A percentile compares a stretch with the other conserved stretches of the same genome.
Conservation (phyloP, 2,888 invertebrate genomes). For the Lacanobia wlatinum region DNA sequence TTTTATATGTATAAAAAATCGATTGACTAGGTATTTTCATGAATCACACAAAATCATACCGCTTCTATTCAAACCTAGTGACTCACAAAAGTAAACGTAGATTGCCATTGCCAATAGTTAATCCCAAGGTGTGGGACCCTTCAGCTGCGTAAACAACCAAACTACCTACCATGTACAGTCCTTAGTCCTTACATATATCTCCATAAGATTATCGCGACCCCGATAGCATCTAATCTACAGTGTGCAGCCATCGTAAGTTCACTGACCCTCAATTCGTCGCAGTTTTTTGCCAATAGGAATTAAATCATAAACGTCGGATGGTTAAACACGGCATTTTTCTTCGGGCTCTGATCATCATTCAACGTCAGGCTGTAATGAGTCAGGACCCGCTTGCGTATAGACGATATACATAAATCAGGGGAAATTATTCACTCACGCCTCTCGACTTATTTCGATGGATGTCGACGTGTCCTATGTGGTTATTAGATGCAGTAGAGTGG, state of each 20-base stretch:
- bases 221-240: conserved; percentile 47
- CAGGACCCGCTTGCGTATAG: conserved; percentile 78
- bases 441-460: conserved; percentile 75
- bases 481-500: conserved; percentile 29
- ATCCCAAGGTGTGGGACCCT: conserved; percentile 31
- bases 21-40: too few species aligned
- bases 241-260: conserved; percentile 58
- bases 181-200: conserved; percentile 52
- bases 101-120: conserved; percentile 15
- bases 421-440: conserved; percentile 85
- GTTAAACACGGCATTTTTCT: conserved; percentile 85
- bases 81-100: conserved; percentile 23
- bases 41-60: too few species aligned
- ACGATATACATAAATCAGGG: conserved; percentile 82
- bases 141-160: conserved; percentile 49
- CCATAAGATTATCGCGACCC: conserved; percentile 51
- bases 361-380: conserved; percentile 87
- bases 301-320: conserved; percentile 82
- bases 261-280: conserved; percentile 67
- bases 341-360: conserved; percentile 82
- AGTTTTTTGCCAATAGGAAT: conserved; percentile 80
- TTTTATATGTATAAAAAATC: not conserved
- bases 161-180: conserved; percentile 28
- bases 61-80: not conserved
- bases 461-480: conserved; percentile 70